These are phyloP conservation scores for Nothocercus nigrocapillus DNA, from an alignment of 2,113 vertebrate genomes.

Conservation along the genomic window DNA sequence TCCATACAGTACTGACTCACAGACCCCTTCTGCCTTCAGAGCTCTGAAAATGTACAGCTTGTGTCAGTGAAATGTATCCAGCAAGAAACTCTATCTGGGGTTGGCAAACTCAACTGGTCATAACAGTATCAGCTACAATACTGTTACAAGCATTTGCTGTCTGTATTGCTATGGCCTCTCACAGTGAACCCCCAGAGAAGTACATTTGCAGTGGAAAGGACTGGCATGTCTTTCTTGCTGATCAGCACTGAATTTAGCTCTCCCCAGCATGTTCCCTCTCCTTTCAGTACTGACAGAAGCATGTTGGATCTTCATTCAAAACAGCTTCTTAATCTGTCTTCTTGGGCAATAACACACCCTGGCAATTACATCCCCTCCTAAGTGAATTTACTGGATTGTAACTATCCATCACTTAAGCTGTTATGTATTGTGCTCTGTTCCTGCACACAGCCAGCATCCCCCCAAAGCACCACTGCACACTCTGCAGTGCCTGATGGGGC, in stretches of 20 bases:
- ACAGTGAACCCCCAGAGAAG: neutral
- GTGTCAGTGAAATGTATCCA: neutral
- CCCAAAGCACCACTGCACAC: neutral
- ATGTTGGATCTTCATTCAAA: neutral
- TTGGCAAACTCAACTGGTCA: neutral
- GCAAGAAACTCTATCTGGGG: neutral
- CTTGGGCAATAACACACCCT: neutral
- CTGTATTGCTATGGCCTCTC: neutral
- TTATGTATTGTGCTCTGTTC: neutral
- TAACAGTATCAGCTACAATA: neutral
- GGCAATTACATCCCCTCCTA: neutral
- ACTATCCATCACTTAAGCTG: neutral
- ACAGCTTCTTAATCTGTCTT: neutral
- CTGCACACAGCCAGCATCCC: neutral
- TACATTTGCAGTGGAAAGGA: neutral
- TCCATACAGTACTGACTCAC: conserved; percentile 90
- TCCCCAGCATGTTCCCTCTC: neutral
- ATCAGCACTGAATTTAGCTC: neutral
- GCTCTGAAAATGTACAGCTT: conserved; percentile 74
- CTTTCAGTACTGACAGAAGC: neutral
- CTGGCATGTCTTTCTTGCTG: neutral
- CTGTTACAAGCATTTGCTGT: neutral
- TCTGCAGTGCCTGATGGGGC: neutral
- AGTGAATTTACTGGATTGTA: neutral
- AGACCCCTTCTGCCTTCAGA: conserved; percentile 85